Conservation (phyloP, 37 sponge, comb jelly and placozoan genomes). For the Diacarnus erythraeanus region DNA sequence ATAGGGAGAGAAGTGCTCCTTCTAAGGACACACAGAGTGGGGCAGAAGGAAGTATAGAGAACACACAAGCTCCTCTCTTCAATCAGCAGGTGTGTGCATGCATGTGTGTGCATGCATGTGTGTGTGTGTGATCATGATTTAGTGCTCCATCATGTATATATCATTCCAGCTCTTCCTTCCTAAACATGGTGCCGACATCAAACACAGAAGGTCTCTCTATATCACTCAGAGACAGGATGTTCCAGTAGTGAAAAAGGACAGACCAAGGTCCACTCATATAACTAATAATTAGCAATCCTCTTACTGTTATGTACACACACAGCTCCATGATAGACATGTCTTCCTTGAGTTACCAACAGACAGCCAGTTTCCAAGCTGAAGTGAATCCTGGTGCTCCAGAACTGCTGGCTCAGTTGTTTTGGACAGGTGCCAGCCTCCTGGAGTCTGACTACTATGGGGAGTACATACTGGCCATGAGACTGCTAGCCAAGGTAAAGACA, state of each 20-base stretch:
- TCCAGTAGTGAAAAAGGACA: neutral
- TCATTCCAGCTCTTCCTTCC: neutral
- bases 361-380: neutral
- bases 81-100: neutral
- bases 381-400: conserved; percentile 42
- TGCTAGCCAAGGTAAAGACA: conserved; percentile 68
- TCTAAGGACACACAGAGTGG: conserved; percentile 14
- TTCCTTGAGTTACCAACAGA: neutral
- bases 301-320: neutral
- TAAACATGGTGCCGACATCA: neutral
- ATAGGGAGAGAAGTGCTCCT: conserved; percentile 18
- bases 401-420: conserved; percentile 69
- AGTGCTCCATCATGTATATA: neutral
- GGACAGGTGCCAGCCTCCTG: conserved; percentile 72
- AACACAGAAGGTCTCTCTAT: neutral
- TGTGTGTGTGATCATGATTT: neutral
- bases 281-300: neutral
- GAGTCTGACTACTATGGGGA: conserved; percentile 80
- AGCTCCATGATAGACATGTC: conserved; percentile 44
- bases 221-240: conserved; percentile 1
- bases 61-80: conserved; percentile 4
- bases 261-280: neutral
- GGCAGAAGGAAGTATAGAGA: conserved; percentile 11
- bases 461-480: conserved; percentile 64
- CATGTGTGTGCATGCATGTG: neutral